These are phyloP conservation scores for Steinernema carpocapsae DNA, from an alignment of 2,888 invertebrate species.

Conservation along the genomic window DNA sequence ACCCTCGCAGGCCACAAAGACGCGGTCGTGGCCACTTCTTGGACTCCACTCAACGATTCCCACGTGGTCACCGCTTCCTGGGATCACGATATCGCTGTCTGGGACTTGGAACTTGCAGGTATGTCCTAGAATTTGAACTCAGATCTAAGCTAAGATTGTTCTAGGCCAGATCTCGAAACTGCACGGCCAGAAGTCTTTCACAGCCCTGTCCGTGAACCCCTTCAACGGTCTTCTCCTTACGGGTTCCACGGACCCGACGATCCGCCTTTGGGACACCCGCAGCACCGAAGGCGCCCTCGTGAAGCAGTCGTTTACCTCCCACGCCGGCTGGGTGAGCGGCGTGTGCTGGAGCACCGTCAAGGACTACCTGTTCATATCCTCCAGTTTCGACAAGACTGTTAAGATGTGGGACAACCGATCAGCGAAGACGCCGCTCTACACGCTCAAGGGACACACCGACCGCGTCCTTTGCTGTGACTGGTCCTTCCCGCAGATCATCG, in stretches of 20 bases:
- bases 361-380: slow-evolving; percentile 86
- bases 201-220: slow-evolving; percentile 83
- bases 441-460: slow-evolving; percentile 89
- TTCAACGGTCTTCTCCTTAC: slow-evolving; percentile 79
- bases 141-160: slow-evolving; percentile 3
- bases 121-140: slow-evolving; percentile 20
- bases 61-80: slow-evolving; percentile 86
- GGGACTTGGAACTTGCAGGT: slow-evolving; percentile 78
- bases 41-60: slow-evolving; percentile 77
- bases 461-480: slow-evolving; percentile 90
- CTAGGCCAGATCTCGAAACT: slow-evolving; percentile 57
- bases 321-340: slow-evolving; percentile 83
- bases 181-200: slow-evolving; percentile 86
- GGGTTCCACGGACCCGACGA: slow-evolving; percentile 87
- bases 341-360: slow-evolving; percentile 86
- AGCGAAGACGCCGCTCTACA: slow-evolving; percentile 87
- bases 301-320: slow-evolving; percentile 82
- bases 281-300: slow-evolving; percentile 79
- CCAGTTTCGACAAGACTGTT: slow-evolving; percentile 85
- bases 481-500: slow-evolving; percentile 81
- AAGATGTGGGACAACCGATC: slow-evolving; percentile 92
- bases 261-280: slow-evolving; percentile 89
- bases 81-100: slow-evolving; percentile 92
- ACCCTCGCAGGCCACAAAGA: slow-evolving; percentile 92
- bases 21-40: slow-evolving; percentile 80